phyloP scores from a whole-genome alignment of 37 sponge, comb jelly and placozoan genomes.

The Halisarca cf. caerulea region DNA sequence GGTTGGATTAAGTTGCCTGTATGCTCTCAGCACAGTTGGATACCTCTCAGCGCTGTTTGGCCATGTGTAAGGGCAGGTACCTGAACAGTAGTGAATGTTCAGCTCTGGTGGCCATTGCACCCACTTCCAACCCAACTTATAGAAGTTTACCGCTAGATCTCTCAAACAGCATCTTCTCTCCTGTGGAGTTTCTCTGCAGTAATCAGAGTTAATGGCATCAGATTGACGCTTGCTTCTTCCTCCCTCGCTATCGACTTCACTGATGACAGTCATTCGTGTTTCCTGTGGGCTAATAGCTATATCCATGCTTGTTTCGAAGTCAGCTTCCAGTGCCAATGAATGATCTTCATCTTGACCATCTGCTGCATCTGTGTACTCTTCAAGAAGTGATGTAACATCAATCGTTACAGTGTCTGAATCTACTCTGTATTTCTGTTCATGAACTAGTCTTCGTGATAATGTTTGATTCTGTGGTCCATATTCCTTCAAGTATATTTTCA shows the following conservation, averaged over 20 bases:
- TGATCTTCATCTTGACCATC: too few relatives aligned
- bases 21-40: slow-evolving; percentile 20
- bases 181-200: slow-evolving; percentile 36
- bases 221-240: not conserved
- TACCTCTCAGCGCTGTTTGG: not conserved
- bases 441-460: too few relatives aligned
- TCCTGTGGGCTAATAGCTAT: not conserved
- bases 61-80: slow-evolving; percentile 41
- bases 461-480: too few relatives aligned
- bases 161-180: slow-evolving; percentile 48
- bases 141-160: slow-evolving; percentile 38
- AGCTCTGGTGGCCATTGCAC: slow-evolving; percentile 29
- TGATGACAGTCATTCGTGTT: too few relatives aligned
- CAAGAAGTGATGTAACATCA: too few relatives aligned
- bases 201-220: slow-evolving; percentile 9
- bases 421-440: too few relatives aligned
- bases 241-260: not conserved
- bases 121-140: slow-evolving; percentile 54
- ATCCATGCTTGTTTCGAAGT: not conserved
- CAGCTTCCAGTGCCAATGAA: not conserved
- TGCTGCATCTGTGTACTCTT: too few relatives aligned
- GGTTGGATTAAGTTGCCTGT: slow-evolving; percentile 47
- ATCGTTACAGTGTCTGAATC: too few relatives aligned
- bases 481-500: too few relatives aligned
- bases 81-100: slow-evolving; percentile 55